Percentiles rank a stretch among this genome's conserved stretches.
phyloP scores from a whole-genome alignment of 1,140 invertebrate genomes.

The Drosophila littoralis region DNA sequence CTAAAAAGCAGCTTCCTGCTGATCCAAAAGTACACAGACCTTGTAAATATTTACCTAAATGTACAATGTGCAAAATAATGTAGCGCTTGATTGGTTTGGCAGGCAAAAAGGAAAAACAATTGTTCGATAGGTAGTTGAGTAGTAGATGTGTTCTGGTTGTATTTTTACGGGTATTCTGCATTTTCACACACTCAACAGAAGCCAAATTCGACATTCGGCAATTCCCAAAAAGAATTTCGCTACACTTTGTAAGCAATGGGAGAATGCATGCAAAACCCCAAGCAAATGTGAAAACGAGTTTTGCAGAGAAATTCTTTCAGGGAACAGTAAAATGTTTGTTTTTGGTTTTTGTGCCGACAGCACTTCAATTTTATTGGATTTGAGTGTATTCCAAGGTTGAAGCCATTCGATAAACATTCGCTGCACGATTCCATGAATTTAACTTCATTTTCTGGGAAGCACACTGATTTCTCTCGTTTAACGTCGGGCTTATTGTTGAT shows the following conservation, averaged over 20 bases:
- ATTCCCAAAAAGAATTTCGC: constrained; percentile 5
- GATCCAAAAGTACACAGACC: neutral
- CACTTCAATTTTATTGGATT: constrained; percentile 17
- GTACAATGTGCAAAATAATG: constrained; percentile 25
- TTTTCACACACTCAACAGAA: neutral
- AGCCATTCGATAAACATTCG: neutral
- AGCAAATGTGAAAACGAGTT: neutral
- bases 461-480: neutral
- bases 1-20: too few relatives aligned
- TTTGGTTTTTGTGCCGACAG: constrained; percentile 17
- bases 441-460: constrained; percentile 1
- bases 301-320: neutral
- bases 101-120: constrained; percentile 6
- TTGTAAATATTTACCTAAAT: neutral
- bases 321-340: constrained; percentile 3
- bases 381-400: neutral
- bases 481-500: neutral
- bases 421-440: neutral
- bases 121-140: neutral
- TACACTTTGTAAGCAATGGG: neutral
- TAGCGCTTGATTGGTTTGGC: constrained; percentile 45
- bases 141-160: neutral
- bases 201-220: neutral
- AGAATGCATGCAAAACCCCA: neutral
- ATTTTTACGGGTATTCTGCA: neutral